Percentiles rank a stretch among this genome's conserved stretches.
phyloP scores from a whole-genome alignment of 2,888 invertebrate species.

The Nipponacmea schrenckii region DNA sequence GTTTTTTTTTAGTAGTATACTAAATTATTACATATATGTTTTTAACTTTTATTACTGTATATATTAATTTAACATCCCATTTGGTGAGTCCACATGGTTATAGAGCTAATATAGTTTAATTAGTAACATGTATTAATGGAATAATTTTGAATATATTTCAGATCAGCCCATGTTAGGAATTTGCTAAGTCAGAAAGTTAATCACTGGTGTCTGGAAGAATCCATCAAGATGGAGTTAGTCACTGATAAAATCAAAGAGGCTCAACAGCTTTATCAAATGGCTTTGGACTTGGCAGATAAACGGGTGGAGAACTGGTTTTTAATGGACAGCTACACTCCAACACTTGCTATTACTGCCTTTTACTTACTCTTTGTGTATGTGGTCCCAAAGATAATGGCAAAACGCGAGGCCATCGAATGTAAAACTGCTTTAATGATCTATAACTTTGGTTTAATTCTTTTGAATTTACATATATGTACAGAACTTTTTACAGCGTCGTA shows the following conservation, averaged over 20 bases:
- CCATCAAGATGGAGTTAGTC: constrained; percentile 50
- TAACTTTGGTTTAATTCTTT: constrained; percentile 60
- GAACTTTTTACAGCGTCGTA: constrained; percentile 38
- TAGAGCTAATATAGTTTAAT: too few relatives aligned
- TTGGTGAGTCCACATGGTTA: too few relatives aligned
- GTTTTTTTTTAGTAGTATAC: too few relatives aligned
- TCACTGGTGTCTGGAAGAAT: too few relatives aligned
- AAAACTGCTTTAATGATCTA: constrained; percentile 59
- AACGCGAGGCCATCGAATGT: constrained; percentile 56
- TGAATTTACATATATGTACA: constrained; percentile 66
- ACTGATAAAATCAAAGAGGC: constrained; percentile 50
- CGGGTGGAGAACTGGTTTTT: constrained; percentile 63
- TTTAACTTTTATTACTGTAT: too few relatives aligned
- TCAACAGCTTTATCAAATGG: constrained; percentile 53
- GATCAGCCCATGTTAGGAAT: background rate
- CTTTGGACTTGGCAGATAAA: constrained; percentile 50
- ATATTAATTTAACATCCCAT: too few relatives aligned
- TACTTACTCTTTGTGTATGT: constrained; percentile 60
- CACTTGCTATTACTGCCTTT: constrained; percentile 55
- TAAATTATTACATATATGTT: too few relatives aligned
- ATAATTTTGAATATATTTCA: too few relatives aligned
- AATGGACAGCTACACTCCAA: constrained; percentile 63
- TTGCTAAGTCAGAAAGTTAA: background rate
- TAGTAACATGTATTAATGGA: too few relatives aligned
- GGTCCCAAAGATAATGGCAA: constrained; percentile 61